Evolutionary conservation across 2,113 vertebrate species (phyloP).

Genomic region (Oncorhynchus nerka): DNA sequence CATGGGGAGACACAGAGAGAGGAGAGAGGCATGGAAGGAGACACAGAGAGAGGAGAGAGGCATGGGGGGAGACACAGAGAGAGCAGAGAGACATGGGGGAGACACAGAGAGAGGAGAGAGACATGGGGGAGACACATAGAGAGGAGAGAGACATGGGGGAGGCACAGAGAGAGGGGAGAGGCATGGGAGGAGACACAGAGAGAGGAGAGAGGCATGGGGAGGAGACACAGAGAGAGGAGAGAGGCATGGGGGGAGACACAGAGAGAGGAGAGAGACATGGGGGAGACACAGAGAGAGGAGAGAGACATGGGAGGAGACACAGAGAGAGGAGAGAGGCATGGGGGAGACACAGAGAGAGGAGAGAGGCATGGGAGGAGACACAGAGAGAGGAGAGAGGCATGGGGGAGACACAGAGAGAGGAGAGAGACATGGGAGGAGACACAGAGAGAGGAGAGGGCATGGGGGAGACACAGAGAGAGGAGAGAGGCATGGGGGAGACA

Average conservation of each 20-base stretch:
- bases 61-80: too few relatives aligned
- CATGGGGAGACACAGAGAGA: too few relatives aligned
- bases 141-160: too few relatives aligned
- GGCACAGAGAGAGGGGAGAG: too few relatives aligned
- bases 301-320: not conserved
- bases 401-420: not conserved
- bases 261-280: not conserved
- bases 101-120: too few relatives aligned
- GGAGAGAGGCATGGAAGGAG: too few relatives aligned
- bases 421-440: too few relatives aligned
- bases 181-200: too few relatives aligned
- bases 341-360: not conserved
- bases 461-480: not conserved
- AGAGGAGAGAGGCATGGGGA: not conserved
- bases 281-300: not conserved
- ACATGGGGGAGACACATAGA: too few relatives aligned
- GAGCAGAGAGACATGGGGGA: too few relatives aligned
- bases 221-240: not conserved
- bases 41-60: too few relatives aligned
- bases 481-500: not conserved
- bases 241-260: slow-evolving; percentile 10
- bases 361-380: not conserved
- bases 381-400: not conserved
- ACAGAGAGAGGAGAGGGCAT: not conserved
- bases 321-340: not conserved